A percentile compares a stretch with the other conserved stretches of the same genome.
These are phyloP conservation scores for Myotis planiceps DNA, from an alignment of 2,797 vertebrate species.

Conservation along the genomic window DNA sequence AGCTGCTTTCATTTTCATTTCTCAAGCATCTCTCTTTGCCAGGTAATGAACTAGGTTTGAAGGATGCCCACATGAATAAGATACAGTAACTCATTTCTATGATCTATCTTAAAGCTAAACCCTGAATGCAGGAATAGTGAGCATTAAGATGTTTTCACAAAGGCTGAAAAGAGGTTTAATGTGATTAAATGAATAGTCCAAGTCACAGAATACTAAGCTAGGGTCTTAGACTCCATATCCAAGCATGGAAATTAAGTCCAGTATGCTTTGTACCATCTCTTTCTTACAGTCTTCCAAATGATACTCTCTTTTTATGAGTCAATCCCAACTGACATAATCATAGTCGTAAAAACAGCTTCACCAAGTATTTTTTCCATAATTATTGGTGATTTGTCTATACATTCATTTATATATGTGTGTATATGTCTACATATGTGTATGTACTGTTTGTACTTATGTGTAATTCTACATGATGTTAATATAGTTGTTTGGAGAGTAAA, in stretches of 20 bases:
- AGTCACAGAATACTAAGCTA: background rate
- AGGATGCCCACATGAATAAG: background rate
- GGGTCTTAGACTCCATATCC: background rate
- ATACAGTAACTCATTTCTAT: background rate
- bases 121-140: background rate
- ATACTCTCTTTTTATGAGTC: background rate
- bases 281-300: background rate
- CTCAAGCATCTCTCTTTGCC: background rate
- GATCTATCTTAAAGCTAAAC: background rate
- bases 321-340: background rate
- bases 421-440: background rate
- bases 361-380: background rate
- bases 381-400: background rate
- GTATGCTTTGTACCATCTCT: background rate
- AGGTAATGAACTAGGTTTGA: background rate
- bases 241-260: background rate
- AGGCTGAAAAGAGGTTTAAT: background rate
- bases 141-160: background rate
- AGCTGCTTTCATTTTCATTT: background rate
- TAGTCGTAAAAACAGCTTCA: background rate
- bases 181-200: background rate
- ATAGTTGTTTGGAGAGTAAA: background rate
- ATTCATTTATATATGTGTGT: background rate
- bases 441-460: background rate
- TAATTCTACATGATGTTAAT: background rate